Conservation (phyloP, 2,888 invertebrate species). For the Pteria penguin region DNA sequence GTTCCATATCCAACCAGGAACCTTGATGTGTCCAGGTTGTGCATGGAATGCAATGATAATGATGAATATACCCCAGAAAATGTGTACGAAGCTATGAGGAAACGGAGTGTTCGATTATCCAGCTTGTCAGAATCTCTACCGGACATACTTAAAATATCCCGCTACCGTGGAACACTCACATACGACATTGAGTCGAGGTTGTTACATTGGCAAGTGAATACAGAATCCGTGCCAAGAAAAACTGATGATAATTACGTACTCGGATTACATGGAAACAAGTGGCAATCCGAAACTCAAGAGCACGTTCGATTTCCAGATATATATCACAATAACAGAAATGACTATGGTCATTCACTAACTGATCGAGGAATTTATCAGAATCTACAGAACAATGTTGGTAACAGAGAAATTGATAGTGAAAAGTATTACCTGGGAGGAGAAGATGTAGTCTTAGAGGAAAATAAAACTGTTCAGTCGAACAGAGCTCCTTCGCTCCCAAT, state of each 20-base stretch:
- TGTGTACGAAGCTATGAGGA: slow-evolving; percentile 13
- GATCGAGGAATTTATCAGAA: background rate
- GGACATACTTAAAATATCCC: slow-evolving; percentile 24
- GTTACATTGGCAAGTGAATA: slow-evolving; percentile 37
- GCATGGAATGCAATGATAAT: slow-evolving; percentile 24
- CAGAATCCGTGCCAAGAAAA: slow-evolving; percentile 15
- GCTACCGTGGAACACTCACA: slow-evolving; percentile 32
- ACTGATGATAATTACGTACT: background rate
- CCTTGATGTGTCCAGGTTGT: slow-evolving; percentile 25
- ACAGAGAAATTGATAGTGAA: background rate
- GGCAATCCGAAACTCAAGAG: background rate
- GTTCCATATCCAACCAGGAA: slow-evolving; percentile 36
- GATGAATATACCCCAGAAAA: slow-evolving; percentile 4
- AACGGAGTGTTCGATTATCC: slow-evolving; percentile 15
- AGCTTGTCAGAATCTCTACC: slow-evolving; percentile 17
- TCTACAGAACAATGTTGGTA: background rate
- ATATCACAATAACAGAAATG: background rate
- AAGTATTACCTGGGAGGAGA: background rate
- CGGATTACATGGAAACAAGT: background rate
- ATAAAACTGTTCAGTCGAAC: background rate
- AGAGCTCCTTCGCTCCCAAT: slow-evolving; percentile 29
- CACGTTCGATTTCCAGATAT: background rate
- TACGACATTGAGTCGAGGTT: slow-evolving; percentile 35
- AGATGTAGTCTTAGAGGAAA: background rate
- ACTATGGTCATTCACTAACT: background rate